These are phyloP conservation scores for Characodon lateralis DNA, from an alignment of 2,797 vertebrate species.

Conservation along the genomic window DNA sequence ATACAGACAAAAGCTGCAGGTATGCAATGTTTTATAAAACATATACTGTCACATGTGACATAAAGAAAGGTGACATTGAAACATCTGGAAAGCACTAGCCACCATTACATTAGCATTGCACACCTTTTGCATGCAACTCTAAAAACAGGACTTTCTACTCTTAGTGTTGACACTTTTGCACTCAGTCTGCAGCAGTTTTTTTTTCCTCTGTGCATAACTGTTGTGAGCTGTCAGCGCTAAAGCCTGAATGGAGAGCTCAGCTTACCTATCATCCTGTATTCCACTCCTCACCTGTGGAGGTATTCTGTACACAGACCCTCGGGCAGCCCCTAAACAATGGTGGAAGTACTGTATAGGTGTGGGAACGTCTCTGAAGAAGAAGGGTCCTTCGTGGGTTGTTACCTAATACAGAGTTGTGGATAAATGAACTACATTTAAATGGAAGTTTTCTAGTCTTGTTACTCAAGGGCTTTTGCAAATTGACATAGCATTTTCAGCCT, in stretches of 20 bases:
- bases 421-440: background rate
- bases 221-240: background rate
- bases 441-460: background rate
- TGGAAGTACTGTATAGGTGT: background rate
- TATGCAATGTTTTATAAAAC: conserved; percentile 3
- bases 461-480: background rate
- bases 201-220: background rate
- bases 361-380: background rate
- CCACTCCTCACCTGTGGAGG: background rate
- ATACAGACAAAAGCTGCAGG: conserved; percentile 64
- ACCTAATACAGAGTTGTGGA: background rate
- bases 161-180: background rate
- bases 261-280: conserved; percentile 1
- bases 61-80: too few relatives aligned
- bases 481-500: background rate
- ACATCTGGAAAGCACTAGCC: background rate
- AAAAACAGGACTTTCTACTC: background rate
- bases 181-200: background rate
- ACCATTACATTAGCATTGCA: background rate
- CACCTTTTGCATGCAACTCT: too few relatives aligned
- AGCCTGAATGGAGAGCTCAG: background rate
- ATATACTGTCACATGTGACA: background rate
- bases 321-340: background rate
- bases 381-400: conserved; percentile 1
- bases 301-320: background rate